These are phyloP conservation scores for Euclidia mi DNA, from an alignment of 2,888 invertebrate genomes.

Conservation along the genomic window DNA sequence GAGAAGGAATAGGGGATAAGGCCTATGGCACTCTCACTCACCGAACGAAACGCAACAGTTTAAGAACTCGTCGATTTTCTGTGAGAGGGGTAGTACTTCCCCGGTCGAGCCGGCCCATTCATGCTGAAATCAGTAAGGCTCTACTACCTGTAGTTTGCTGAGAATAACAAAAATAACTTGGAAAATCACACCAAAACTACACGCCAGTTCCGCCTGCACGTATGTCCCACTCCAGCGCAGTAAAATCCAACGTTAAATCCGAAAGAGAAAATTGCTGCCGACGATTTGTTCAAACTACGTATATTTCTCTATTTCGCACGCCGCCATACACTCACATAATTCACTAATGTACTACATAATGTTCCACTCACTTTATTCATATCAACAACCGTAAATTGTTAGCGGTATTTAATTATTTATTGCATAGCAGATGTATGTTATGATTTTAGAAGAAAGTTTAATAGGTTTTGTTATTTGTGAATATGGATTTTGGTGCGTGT, in stretches of 20 bases:
- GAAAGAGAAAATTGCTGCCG: conserved; percentile 83
- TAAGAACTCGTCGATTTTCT: no score
- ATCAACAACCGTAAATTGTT: conserved; percentile 14
- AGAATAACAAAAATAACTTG: no score
- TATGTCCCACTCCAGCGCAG: conserved; percentile 63
- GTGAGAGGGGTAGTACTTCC: no score
- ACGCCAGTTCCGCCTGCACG: conserved; percentile 28
- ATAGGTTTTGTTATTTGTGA: conserved; percentile 1
- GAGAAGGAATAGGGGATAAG: no score
- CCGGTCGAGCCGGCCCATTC: no score
- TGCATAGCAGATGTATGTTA: conserved; percentile 1
- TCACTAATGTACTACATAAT: conserved; percentile 45
- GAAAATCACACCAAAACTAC: no score
- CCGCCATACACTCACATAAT: conserved; percentile 45
- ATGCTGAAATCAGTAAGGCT: no score
- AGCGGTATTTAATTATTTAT: conserved; percentile 2
- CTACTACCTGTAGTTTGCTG: no score
- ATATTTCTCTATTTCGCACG: conserved; percentile 35
- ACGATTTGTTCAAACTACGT: conserved; percentile 75
- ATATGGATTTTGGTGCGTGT: no score
- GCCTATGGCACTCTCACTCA: no score
- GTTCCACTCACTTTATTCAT: conserved; percentile 22
- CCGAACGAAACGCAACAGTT: no score
- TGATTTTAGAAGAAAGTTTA: background rate
- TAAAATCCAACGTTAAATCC: conserved; percentile 76